Conservation (phyloP, 2,113 vertebrate species). For the Cercocebus atys region DNA sequence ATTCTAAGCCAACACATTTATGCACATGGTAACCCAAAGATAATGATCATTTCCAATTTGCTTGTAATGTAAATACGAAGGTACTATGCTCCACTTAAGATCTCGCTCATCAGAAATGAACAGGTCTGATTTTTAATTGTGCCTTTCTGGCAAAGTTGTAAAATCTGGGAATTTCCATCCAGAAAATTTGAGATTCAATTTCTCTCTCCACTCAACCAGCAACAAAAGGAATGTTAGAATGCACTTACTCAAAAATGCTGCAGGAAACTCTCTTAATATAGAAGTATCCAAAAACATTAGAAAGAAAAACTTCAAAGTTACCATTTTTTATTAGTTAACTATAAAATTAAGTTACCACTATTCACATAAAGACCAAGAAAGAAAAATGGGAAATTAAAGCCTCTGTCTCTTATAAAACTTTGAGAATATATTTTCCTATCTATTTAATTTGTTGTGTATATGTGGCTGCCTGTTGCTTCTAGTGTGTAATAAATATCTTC, state of each 20-base stretch:
- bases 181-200: background rate
- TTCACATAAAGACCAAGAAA: background rate
- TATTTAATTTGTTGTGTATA: background rate
- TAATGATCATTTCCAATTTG: background rate
- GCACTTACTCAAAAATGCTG: background rate
- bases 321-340: background rate
- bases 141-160: conserved; percentile 13
- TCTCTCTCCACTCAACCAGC: background rate
- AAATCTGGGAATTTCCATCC: background rate
- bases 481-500: background rate
- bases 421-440: background rate
- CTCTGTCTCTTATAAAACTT: background rate
- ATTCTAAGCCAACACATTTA: background rate
- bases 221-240: background rate
- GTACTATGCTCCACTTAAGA: background rate
- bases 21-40: background rate
- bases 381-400: background rate
- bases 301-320: background rate
- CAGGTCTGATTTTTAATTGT: background rate
- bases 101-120: background rate
- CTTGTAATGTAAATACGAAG: background rate
- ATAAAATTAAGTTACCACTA: background rate
- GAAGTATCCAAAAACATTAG: background rate
- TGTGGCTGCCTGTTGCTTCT: background rate
- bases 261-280: background rate